Conservation (phyloP, 1,140 invertebrate genomes). For the Ericerus pela region DNA sequence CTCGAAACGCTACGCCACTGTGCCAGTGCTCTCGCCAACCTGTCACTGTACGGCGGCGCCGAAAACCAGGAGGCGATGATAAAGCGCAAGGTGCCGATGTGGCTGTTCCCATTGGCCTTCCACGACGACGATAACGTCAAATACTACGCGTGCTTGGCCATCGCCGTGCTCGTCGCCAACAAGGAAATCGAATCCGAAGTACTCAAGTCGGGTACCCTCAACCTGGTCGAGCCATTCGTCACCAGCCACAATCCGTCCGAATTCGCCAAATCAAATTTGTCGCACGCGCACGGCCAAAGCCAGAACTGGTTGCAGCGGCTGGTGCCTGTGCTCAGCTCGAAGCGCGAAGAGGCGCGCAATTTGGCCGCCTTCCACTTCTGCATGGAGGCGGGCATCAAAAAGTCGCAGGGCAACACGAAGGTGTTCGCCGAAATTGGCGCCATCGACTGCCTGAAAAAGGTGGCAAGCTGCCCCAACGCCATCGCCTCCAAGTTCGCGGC, state of each 20-base stretch:
- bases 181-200: constrained; percentile 97
- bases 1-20: constrained; percentile 85
- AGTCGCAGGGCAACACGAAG: constrained; percentile 85
- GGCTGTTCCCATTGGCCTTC: constrained; percentile 95
- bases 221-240: constrained; percentile 92
- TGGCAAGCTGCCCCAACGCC: constrained; percentile 94
- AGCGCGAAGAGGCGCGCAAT: constrained; percentile 88
- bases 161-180: constrained; percentile 90
- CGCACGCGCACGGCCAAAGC: constrained; percentile 90
- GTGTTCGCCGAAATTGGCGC: constrained; percentile 91
- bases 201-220: constrained; percentile 82
- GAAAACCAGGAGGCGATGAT: constrained; percentile 99
- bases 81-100: constrained; percentile 85
- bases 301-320: constrained; percentile 87
- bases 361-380: constrained; percentile 98
- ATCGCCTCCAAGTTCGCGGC: constrained; percentile 94
- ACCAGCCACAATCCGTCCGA: constrained; percentile 82
- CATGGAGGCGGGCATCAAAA: constrained; percentile 97
- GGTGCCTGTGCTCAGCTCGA: constrained; percentile 88
- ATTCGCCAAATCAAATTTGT: constrained; percentile 81
- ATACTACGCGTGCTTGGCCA: constrained; percentile 96
- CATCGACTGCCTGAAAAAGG: constrained; percentile 86
- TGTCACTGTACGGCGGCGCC: constrained; percentile 83
- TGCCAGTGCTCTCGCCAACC: constrained; percentile 86
- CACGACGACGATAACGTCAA: constrained; percentile 92